Percentiles rank a stretch among this genome's conserved stretches.
These are phyloP conservation scores for Venturia canescens DNA, from an alignment of 1,140 invertebrate species.

Conservation along the genomic window DNA sequence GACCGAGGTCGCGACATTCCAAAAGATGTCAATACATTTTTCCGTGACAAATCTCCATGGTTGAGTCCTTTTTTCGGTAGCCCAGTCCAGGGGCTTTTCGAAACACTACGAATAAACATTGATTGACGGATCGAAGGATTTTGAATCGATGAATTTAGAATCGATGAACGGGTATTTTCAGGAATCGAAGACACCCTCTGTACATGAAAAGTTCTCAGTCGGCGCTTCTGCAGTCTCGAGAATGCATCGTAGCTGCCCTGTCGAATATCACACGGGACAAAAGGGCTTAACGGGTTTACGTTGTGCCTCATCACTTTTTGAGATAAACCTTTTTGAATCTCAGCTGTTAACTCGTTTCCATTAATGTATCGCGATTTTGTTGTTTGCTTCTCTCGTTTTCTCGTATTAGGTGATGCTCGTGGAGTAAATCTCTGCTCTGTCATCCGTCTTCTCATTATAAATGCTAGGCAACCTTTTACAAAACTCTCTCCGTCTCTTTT, in stretches of 20 bases:
- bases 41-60: background rate
- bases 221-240: no score
- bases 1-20: no score
- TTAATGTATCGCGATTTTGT: constrained; percentile 11
- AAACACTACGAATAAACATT: no score
- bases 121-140: no score
- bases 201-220: no score
- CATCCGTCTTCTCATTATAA: constrained; percentile 69
- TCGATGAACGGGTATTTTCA: no score
- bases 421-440: constrained; percentile 41
- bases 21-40: background rate
- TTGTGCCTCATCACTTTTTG: background rate
- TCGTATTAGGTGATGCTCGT: constrained; percentile 14
- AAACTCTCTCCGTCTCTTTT: background rate
- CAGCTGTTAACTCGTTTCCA: background rate
- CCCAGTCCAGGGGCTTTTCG: no score
- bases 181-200: no score
- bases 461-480: constrained; percentile 64
- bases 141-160: no score
- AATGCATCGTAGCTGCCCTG: background rate
- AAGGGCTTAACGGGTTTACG: background rate
- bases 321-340: background rate
- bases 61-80: no score
- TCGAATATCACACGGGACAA: background rate
- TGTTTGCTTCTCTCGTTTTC: background rate